These are phyloP conservation scores for Tetramorium parvispinum DNA, from an alignment of 1,140 invertebrate genomes.

Conservation along the genomic window DNA sequence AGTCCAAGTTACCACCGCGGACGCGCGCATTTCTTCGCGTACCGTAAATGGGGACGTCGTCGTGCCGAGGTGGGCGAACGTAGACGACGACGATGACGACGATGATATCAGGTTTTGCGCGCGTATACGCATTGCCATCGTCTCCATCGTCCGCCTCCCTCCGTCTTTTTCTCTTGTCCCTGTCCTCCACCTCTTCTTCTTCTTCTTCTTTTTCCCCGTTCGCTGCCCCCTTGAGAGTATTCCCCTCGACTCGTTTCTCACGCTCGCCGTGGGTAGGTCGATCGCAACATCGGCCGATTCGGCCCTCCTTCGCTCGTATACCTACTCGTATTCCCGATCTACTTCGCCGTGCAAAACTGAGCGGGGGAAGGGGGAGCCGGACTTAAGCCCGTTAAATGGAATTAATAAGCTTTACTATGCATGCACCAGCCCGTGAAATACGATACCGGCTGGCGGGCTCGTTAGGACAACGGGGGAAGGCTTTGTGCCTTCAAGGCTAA, in stretches of 20 bases:
- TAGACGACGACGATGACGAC: conserved; percentile 57
- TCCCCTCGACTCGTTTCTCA: conserved; percentile 72
- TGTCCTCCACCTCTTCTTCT: background rate
- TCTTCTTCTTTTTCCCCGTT: conserved; percentile 49
- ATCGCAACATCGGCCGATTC: conserved; percentile 72
- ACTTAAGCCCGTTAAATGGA: conserved; percentile 83
- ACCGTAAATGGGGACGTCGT: conserved; percentile 63
- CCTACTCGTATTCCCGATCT: conserved; percentile 78
- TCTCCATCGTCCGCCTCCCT: background rate
- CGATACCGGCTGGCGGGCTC: conserved; percentile 80
- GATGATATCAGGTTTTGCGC: conserved; percentile 70
- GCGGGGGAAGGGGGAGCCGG: conserved; percentile 66
- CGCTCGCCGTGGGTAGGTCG: conserved; percentile 68
- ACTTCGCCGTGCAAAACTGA: conserved; percentile 66
- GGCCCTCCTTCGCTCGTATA: conserved; percentile 68
- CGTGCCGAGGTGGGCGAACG: conserved; percentile 29
- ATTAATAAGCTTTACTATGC: conserved; percentile 84
- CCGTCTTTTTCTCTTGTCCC: background rate
- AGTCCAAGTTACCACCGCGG: conserved; percentile 55
- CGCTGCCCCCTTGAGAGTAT: conserved; percentile 60
- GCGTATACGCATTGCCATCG: conserved; percentile 40
- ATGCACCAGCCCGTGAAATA: conserved; percentile 83
- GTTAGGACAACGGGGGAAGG: conserved; percentile 78
- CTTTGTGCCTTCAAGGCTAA: conserved; percentile 81
- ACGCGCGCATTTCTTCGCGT: conserved; percentile 59